phyloP scores from a whole-genome alignment of 2,888 invertebrate species.

The Caenorhabditis zanzibari region DNA sequence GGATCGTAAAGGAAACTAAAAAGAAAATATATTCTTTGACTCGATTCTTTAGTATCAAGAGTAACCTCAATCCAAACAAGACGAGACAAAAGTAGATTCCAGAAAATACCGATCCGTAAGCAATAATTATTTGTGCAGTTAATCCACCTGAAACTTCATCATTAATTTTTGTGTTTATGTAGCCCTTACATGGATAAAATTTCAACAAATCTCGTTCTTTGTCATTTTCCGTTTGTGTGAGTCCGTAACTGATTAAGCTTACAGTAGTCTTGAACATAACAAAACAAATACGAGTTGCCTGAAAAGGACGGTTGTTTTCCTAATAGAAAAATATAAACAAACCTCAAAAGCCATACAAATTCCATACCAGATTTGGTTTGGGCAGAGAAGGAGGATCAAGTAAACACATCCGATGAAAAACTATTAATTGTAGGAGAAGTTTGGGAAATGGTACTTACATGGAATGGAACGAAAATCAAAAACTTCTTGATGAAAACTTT shows the following conservation, averaged over 20 bases:
- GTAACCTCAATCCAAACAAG: neutral
- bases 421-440: neutral
- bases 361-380: slow-evolving; percentile 15
- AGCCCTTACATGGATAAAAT: slow-evolving; percentile 8
- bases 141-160: neutral
- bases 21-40: too few species aligned
- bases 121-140: neutral
- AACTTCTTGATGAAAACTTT: neutral
- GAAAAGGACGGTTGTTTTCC: neutral
- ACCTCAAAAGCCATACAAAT: slow-evolving; percentile 18
- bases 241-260: neutral
- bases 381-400: slow-evolving; percentile 3
- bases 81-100: neutral
- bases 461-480: neutral
- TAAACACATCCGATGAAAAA: neutral
- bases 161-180: neutral
- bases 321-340: neutral
- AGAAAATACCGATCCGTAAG: neutral
- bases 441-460: neutral
- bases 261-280: neutral
- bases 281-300: neutral
- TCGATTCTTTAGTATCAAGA: neutral
- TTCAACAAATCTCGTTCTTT: neutral
- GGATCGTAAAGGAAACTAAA: slow-evolving; percentile 1
- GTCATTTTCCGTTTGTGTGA: neutral